Evolutionary conservation across 2,888 invertebrate species (phyloP).

Genomic region (Drosophila greeni): DNA sequence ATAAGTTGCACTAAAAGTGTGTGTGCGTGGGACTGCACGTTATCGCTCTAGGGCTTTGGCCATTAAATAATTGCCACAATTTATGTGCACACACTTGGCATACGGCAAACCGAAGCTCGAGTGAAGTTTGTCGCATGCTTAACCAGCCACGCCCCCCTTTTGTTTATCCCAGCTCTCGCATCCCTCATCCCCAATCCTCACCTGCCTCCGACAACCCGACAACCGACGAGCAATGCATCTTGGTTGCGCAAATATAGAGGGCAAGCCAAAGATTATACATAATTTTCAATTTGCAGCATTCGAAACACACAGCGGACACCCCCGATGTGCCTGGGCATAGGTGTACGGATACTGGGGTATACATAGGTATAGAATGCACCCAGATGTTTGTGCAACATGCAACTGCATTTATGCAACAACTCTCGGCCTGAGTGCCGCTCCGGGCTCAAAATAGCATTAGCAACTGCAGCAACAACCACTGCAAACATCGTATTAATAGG

Average conservation of each 20-base stretch:
- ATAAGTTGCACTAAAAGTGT: constrained; percentile 1
- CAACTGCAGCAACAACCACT: constrained; percentile 29
- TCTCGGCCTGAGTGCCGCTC: constrained; percentile 42
- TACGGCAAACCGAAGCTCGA: constrained; percentile 40
- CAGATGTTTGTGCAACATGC: constrained; percentile 51
- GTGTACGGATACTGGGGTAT: constrained; percentile 15
- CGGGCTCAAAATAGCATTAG: constrained; percentile 37
- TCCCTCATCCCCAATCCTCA: not conserved
- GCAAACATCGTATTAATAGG: constrained; percentile 32
- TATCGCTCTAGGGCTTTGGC: constrained; percentile 55
- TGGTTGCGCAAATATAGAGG: constrained; percentile 57
- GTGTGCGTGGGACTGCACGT: constrained; percentile 31
- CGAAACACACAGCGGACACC: constrained; percentile 34
- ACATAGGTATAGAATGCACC: constrained; percentile 12
- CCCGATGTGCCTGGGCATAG: constrained; percentile 6
- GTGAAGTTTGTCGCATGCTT: constrained; percentile 41
- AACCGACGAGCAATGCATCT: constrained; percentile 56
- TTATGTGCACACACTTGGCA: constrained; percentile 68
- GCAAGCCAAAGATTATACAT: constrained; percentile 67
- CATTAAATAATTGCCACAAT: constrained; percentile 71
- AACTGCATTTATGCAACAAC: constrained; percentile 64
- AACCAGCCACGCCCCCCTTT: constrained; percentile 1
- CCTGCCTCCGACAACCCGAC: constrained; percentile 9
- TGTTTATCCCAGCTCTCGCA: not conserved
- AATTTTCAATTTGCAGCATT: constrained; percentile 56